Percentiles rank a stretch among this genome's conserved stretches.
Conservation (phyloP, 1,140 invertebrate species). For the Ceratitis capitata region DNA sequence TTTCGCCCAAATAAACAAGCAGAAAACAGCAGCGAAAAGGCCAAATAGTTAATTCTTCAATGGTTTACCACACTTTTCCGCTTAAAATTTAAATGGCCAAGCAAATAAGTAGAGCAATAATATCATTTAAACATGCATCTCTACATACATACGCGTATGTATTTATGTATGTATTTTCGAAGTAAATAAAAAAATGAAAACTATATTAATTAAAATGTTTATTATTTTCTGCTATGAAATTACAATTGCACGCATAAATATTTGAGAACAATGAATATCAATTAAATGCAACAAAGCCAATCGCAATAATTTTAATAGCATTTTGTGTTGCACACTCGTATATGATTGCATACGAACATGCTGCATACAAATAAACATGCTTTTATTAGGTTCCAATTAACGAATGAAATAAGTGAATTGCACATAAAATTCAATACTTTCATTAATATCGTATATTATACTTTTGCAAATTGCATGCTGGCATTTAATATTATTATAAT, state of each 20-base stretch:
- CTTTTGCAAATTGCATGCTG: background rate
- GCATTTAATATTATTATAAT: background rate
- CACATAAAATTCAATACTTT: background rate
- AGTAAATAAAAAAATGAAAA: background rate
- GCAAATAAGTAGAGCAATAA: background rate
- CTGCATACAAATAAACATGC: background rate
- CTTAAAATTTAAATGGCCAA: background rate
- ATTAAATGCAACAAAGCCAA: background rate
- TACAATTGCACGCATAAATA: conserved; percentile 21
- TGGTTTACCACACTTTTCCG: background rate
- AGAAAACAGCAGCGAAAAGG: background rate
- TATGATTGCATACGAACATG: background rate
- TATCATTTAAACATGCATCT: too few relatives aligned
- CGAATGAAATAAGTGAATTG: background rate
- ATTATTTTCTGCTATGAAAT: background rate
- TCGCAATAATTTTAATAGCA: background rate
- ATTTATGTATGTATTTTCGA: background rate
- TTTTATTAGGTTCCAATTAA: background rate
- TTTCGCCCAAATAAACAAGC: background rate
- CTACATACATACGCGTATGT: background rate
- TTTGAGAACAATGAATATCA: background rate
- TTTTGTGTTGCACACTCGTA: background rate
- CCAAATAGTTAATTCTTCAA: conserved; percentile 16
- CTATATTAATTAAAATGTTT: background rate
- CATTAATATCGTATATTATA: background rate